Conservation (phyloP, 92 coral and sea anemone species). For the Epizoanthus stellaris region DNA sequence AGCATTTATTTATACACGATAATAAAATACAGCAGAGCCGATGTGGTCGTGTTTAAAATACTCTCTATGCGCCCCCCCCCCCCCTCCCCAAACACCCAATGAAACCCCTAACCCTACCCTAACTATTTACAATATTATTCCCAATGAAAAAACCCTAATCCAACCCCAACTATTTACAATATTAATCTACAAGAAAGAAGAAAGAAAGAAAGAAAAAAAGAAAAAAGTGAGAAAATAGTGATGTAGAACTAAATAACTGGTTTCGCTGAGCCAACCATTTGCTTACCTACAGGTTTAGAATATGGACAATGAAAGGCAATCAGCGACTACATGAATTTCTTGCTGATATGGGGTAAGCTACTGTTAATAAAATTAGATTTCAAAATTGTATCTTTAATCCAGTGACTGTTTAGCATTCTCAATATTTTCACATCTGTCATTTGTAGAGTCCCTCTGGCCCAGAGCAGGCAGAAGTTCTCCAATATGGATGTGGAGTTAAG, state of each 20-base stretch:
- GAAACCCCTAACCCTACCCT: too few relatives aligned
- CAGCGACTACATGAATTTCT: constrained; percentile 85
- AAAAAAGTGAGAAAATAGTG: not conserved
- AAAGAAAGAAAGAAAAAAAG: too few relatives aligned
- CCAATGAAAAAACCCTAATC: too few relatives aligned
- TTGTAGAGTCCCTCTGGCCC: constrained; percentile 86
- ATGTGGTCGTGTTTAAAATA: too few relatives aligned
- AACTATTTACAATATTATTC: too few relatives aligned
- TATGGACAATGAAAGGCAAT: constrained; percentile 97
- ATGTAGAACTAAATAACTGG: not conserved
- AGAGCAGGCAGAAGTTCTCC: constrained; percentile 83
- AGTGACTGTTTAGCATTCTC: not conserved
- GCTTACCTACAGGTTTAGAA: constrained; percentile 77
- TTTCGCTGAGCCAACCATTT: not conserved
- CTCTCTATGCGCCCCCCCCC: too few relatives aligned
- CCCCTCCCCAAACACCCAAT: too few relatives aligned
- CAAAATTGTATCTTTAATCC: not conserved
- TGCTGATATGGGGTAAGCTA: constrained; percentile 94
- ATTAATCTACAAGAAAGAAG: too few relatives aligned
- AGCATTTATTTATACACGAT: too few relatives aligned
- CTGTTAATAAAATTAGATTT: not conserved
- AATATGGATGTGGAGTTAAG: constrained; percentile 93
- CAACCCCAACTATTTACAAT: too few relatives aligned
- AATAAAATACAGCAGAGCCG: too few relatives aligned
- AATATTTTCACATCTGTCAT: not conserved